Percentiles rank a stretch among this genome's conserved stretches.
phyloP scores from a whole-genome alignment of 2,797 vertebrate genomes.

The Melanotaenia maccullochi region DNA sequence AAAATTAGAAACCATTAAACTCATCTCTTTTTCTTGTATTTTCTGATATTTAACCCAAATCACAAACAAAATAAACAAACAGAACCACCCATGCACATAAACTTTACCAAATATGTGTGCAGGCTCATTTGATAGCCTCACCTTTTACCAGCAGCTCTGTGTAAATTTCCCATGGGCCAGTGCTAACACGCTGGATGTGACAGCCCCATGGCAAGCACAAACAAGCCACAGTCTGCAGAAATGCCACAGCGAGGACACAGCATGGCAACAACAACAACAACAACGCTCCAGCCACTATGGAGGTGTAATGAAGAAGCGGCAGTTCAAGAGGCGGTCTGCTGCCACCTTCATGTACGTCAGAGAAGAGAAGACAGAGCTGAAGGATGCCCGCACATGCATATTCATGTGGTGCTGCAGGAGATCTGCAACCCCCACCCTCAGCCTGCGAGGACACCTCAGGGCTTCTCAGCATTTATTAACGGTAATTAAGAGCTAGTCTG shows the following conservation, averaged over 20 bases:
- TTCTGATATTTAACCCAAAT: background rate
- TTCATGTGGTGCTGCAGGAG: slow-evolving; percentile 70
- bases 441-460: slow-evolving; percentile 67
- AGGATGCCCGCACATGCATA: slow-evolving; percentile 73
- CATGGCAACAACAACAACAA: slow-evolving; percentile 34
- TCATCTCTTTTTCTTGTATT: background rate
- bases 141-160: slow-evolving; percentile 55
- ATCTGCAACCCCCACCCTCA: slow-evolving; percentile 36
- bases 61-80: background rate
- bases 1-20: background rate
- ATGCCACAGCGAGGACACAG: slow-evolving; percentile 50
- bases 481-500: slow-evolving; percentile 82
- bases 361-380: slow-evolving; percentile 29
- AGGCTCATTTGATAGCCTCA: slow-evolving; percentile 53
- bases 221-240: slow-evolving; percentile 51
- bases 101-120: slow-evolving; percentile 25
- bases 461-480: slow-evolving; percentile 78
- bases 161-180: slow-evolving; percentile 66
- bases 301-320: slow-evolving; percentile 58
- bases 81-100: slow-evolving; percentile 9
- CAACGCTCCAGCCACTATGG: slow-evolving; percentile 22
- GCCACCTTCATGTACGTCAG: slow-evolving; percentile 45
- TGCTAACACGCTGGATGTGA: slow-evolving; percentile 68
- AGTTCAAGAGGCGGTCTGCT: slow-evolving; percentile 50
- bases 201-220: slow-evolving; percentile 67